A percentile compares a stretch with the other conserved stretches of the same genome.
phyloP scores from a whole-genome alignment of 2,113 vertebrate species.

The Grus americana region DNA sequence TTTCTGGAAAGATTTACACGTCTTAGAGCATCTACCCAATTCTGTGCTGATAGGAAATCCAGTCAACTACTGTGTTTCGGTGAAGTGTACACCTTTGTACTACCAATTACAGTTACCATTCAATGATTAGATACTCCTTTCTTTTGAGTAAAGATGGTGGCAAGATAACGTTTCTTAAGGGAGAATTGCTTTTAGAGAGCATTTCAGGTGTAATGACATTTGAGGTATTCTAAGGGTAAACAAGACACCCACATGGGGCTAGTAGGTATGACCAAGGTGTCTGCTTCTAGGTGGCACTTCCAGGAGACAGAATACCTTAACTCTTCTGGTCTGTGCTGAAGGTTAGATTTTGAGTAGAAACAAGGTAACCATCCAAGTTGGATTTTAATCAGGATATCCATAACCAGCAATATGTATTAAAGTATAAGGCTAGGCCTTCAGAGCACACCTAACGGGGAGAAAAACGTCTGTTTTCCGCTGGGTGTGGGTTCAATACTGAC shows the following conservation, averaged over 20 bases:
- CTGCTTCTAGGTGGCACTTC: not conserved
- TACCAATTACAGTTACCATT: not conserved
- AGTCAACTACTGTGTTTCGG: not conserved
- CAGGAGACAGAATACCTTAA: not conserved
- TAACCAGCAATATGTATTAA: not conserved
- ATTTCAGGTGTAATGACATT: not conserved
- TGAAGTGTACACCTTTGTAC: not conserved
- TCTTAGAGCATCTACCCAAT: not conserved
- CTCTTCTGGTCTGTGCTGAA: not conserved
- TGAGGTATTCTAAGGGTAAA: not conserved
- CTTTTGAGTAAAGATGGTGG: not conserved
- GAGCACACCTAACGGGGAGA: not conserved
- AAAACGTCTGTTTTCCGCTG: not conserved
- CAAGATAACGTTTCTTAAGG: not conserved
- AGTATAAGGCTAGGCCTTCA: not conserved
- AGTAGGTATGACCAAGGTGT: not conserved
- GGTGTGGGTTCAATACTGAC: not conserved
- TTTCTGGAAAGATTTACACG: not conserved
- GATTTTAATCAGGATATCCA: not conserved
- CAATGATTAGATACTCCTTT: not conserved
- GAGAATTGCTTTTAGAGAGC: not conserved
- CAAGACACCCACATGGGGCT: rapidly evolving
- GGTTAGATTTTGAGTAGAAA: not conserved
- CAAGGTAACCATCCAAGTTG: not conserved
- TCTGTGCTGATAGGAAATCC: not conserved